Conservation (phyloP, 2,113 vertebrate genomes). For the Chamaetylas fuelleborni region DNA sequence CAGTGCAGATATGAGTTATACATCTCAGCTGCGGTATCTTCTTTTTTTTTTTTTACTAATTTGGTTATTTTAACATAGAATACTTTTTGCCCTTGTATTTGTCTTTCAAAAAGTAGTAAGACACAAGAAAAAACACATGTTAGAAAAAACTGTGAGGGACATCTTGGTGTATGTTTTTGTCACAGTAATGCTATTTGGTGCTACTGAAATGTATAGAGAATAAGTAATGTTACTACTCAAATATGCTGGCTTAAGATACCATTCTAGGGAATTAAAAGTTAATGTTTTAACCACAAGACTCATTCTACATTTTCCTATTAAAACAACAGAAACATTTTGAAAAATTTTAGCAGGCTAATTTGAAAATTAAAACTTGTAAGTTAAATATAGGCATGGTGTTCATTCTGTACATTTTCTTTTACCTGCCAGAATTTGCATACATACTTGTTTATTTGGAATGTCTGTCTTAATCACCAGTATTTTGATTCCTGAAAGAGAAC, state of each 20-base stretch:
- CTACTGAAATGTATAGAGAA: background rate
- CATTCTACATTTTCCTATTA: background rate
- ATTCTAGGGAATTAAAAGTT: background rate
- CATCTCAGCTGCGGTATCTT: background rate
- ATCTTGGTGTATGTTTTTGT: background rate
- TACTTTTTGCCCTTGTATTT: background rate
- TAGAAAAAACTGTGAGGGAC: background rate
- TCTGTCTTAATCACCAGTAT: background rate
- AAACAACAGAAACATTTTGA: background rate
- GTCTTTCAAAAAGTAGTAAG: background rate
- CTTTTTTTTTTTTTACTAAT: background rate
- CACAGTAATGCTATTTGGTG: background rate
- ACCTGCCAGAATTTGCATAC: background rate
- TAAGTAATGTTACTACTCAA: background rate
- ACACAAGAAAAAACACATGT: background rate
- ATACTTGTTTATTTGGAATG: background rate
- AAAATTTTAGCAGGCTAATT: background rate
- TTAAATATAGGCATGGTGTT: background rate
- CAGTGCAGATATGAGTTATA: background rate
- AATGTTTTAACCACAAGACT: conserved; percentile 11
- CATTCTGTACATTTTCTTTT: background rate
- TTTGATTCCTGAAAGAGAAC: conserved; percentile 13
- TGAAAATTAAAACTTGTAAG: conserved; percentile 37
- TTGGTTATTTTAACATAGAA: background rate
- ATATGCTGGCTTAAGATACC: background rate